phyloP scores from a whole-genome alignment of 23 tunicate species.

The Halocynthia roretzi region DNA sequence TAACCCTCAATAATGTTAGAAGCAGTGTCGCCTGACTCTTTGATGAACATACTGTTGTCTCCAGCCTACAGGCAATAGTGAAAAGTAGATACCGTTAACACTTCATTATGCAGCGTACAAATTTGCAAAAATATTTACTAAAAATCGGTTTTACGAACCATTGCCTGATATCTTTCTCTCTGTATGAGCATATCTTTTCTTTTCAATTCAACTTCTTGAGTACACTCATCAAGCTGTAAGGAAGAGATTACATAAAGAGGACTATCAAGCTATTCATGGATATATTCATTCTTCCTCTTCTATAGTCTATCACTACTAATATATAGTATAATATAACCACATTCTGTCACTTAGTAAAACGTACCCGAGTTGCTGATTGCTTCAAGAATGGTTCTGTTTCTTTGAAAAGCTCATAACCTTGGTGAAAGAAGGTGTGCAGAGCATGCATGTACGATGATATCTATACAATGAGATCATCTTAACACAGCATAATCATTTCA shows the following conservation, averaged over 20 bases:
- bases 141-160: constrained; percentile 33
- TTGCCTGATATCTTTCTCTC: constrained; percentile 58
- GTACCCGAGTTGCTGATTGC: constrained; percentile 42
- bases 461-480: constrained; percentile 25
- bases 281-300: background rate
- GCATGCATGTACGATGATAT: constrained; percentile 84
- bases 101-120: background rate
- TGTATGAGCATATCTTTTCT: constrained; percentile 40
- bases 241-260: background rate
- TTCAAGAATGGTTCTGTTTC: constrained; percentile 75
- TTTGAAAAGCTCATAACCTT: constrained; percentile 77
- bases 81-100: background rate
- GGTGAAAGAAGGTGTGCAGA: constrained; percentile 66
- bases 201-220: constrained; percentile 16
- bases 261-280: no score
- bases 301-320: background rate
- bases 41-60: constrained; percentile 78
- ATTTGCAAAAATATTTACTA: background rate
- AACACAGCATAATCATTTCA: background rate
- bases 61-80: constrained; percentile 36
- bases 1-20: constrained; percentile 68
- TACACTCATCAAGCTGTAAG: constrained; percentile 51
- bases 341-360: background rate
- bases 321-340: background rate
- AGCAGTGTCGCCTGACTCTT: constrained; percentile 13